Conservation (phyloP, 2,888 invertebrate genomes). For the Lampropteryx suffumata region DNA sequence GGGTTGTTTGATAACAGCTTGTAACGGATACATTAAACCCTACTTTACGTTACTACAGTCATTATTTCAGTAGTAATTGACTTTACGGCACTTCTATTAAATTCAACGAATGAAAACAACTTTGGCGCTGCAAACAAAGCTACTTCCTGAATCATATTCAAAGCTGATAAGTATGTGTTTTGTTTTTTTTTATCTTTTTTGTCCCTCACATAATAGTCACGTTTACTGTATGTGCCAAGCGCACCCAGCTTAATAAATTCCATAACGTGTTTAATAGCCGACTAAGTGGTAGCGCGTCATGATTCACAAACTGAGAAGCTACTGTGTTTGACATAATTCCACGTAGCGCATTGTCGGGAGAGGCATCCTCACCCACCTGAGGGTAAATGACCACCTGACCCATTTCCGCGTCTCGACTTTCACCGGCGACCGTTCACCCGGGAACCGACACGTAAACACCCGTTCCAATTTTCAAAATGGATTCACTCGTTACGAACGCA, state of each 20-base stretch:
- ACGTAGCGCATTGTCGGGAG: conserved; percentile 39
- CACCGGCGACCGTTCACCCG: conserved; percentile 78
- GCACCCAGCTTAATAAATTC: conserved; percentile 30
- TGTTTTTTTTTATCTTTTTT: conserved; percentile 25
- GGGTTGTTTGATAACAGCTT: conserved; percentile 36
- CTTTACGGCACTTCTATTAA: conserved; percentile 10
- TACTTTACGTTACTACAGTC: conserved; percentile 22
- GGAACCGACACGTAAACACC: conserved; percentile 70
- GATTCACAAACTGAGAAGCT: conserved; percentile 34
- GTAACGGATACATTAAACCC: conserved; percentile 32
- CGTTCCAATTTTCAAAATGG: conserved; percentile 72
- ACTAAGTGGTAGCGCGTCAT: conserved; percentile 28
- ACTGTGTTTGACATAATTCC: conserved; percentile 50
- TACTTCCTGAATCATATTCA: conserved; percentile 14
- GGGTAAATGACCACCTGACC: conserved; percentile 81
- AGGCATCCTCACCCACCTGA: conserved; percentile 59
- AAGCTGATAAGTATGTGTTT: conserved; percentile 9
- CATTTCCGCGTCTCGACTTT: conserved; percentile 75
- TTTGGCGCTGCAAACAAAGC: conserved; percentile 13
- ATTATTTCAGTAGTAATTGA: conserved; percentile 31
- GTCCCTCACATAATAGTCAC: conserved; percentile 21
- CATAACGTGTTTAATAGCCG: conserved; percentile 30
- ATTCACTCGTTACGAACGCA: conserved; percentile 59
- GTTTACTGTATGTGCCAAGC: conserved; percentile 28
- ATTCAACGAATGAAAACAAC: conserved; percentile 14